A percentile compares a stretch with the other conserved stretches of the same genome.
Conservation (phyloP, 2,797 vertebrate genomes). For the Coendou prehensilis region DNA sequence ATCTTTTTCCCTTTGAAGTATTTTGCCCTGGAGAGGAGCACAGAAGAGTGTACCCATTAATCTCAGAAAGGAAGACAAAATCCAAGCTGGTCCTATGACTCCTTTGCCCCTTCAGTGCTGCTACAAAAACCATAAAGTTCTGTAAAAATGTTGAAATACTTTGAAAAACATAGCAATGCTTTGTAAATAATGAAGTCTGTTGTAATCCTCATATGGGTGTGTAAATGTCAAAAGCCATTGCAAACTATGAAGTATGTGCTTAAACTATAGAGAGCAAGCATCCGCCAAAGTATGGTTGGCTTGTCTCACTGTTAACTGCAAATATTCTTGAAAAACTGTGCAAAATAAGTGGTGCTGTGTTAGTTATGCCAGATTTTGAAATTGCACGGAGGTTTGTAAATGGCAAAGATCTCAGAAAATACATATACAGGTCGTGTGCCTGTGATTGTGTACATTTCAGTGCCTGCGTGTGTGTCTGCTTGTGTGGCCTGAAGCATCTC, state of each 20-base stretch:
- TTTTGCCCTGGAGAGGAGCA: constrained; percentile 90
- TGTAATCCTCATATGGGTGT: neutral
- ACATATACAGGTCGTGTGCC: neutral
- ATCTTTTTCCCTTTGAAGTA: constrained; percentile 95
- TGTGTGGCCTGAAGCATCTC: neutral
- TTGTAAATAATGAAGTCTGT: constrained; percentile 44
- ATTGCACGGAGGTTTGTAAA: constrained; percentile 37
- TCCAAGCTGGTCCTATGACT: constrained; percentile 36
- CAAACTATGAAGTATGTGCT: constrained; percentile 15
- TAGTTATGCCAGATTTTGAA: constrained; percentile 3
- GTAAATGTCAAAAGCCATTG: constrained; percentile 24
- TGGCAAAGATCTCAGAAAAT: neutral
- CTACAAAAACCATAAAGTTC: constrained; percentile 55
- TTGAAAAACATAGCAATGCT: constrained; percentile 15
- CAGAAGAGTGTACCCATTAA: constrained; percentile 55
- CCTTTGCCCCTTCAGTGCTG: neutral
- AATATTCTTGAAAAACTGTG: constrained; percentile 44
- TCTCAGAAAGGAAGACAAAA: constrained; percentile 55
- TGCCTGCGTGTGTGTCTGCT: neutral
- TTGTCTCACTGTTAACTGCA: neutral
- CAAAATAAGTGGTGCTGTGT: neutral
- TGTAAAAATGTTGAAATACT: constrained; percentile 51
- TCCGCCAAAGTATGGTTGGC: constrained; percentile 18
- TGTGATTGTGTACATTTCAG: neutral
- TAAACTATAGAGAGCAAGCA: constrained; percentile 6